A percentile compares a stretch with the other conserved stretches of the same genome.
Evolutionary conservation across 2,888 invertebrate species (phyloP).

Genomic region (Adelphocoris suturalis): DNA sequence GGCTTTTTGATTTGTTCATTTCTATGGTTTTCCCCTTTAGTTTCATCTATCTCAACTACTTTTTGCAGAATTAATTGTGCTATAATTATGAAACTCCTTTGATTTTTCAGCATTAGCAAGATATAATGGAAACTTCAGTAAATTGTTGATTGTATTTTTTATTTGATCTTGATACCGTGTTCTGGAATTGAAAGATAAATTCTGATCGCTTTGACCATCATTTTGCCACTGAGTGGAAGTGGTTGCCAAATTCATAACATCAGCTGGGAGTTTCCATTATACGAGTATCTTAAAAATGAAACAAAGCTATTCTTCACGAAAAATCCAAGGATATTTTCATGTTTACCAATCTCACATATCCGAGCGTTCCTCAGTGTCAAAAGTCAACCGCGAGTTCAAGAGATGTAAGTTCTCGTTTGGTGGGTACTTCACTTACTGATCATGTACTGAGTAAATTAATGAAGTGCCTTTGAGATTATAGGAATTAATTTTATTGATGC

Average conservation of each 20-base stretch:
- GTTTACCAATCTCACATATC: slow-evolving; percentile 58
- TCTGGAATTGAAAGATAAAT: background rate
- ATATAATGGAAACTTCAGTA: slow-evolving; percentile 1
- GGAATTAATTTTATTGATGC: slow-evolving; percentile 68
- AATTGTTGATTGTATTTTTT: background rate
- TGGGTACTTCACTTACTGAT: slow-evolving; percentile 74
- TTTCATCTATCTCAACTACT: background rate
- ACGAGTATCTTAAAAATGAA: background rate
- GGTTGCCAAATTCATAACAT: background rate
- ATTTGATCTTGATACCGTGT: background rate
- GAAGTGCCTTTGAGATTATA: slow-evolving; percentile 75
- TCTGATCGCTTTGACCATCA: background rate
- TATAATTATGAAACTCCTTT: background rate
- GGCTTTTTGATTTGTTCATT: slow-evolving; percentile 54
- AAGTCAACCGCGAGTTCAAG: slow-evolving; percentile 59
- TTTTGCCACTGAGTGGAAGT: background rate
- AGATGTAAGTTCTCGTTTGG: slow-evolving; percentile 32
- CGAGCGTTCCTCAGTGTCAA: slow-evolving; percentile 35
- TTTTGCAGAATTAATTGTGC: background rate
- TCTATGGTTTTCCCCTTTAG: background rate
- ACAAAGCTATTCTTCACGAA: background rate
- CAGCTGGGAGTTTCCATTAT: background rate
- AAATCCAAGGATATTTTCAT: slow-evolving; percentile 7
- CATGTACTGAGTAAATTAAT: slow-evolving; percentile 73
- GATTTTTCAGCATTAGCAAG: background rate